Evolutionary conservation across 1,140 invertebrate species (phyloP).

Genomic region (Thrips palmi): DNA sequence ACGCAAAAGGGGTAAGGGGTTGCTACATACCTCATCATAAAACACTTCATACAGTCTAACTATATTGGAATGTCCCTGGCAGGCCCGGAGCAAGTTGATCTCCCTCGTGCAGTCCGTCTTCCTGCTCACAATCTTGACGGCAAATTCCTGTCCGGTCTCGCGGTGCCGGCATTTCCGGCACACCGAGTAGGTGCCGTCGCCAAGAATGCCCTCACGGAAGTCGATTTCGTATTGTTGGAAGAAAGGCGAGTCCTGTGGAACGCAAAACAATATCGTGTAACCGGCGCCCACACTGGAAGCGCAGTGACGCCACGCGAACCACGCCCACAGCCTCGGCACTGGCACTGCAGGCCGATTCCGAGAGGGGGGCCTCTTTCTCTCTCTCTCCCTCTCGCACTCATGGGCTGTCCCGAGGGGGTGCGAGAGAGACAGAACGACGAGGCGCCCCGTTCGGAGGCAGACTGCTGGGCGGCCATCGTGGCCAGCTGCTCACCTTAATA

Average conservation of each 20-base stretch:
- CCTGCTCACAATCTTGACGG: slow-evolving; percentile 81
- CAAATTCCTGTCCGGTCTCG: slow-evolving; percentile 50
- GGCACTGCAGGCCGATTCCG: no score
- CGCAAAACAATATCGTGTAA: no score
- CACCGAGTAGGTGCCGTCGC: slow-evolving; percentile 78
- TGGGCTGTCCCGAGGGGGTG: no score
- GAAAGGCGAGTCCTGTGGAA: slow-evolving; percentile 57
- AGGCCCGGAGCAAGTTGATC: slow-evolving; percentile 54
- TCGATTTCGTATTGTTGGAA: slow-evolving; percentile 69
- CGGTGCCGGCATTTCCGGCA: slow-evolving; percentile 67
- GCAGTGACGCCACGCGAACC: no score
- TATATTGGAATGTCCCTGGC: slow-evolving; percentile 76
- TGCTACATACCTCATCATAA: slow-evolving; percentile 42
- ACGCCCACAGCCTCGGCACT: no score
- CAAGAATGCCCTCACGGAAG: slow-evolving; percentile 41
- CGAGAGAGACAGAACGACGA: no score
- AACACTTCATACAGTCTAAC: slow-evolving; percentile 68
- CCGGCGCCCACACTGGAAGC: no score
- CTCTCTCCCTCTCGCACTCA: no score
- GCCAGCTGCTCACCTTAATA: no score
- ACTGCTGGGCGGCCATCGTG: no score
- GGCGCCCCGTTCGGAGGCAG: no score
- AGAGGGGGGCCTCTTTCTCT: no score
- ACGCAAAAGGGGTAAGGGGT: neutral
- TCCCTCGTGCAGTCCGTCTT: slow-evolving; percentile 57